Percentiles rank a stretch among this genome's conserved stretches.
These are phyloP conservation scores for Blastobasis lacticolella DNA, from an alignment of 2,888 invertebrate species.

Conservation along the genomic window DNA sequence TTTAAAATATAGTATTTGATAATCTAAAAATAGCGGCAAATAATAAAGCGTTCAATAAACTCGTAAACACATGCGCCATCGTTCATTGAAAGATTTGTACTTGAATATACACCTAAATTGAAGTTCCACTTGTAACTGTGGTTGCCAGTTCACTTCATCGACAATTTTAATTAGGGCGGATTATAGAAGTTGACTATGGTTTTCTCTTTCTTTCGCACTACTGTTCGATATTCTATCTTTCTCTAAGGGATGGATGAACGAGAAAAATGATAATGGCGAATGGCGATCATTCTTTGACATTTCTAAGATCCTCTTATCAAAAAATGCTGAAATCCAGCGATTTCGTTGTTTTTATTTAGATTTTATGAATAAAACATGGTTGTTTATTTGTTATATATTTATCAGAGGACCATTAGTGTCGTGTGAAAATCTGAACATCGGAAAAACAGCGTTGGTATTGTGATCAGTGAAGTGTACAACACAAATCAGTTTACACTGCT, in stretches of 20 bases:
- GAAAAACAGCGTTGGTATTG: slow-evolving; percentile 11
- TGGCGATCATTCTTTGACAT: slow-evolving; percentile 44
- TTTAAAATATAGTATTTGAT: not conserved
- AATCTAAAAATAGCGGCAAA: slow-evolving; percentile 54
- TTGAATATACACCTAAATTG: slow-evolving; percentile 21
- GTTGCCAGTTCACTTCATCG: too few relatives aligned
- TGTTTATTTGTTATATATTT: slow-evolving; percentile 16
- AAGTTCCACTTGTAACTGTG: slow-evolving; percentile 12
- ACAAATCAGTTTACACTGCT: too few relatives aligned
- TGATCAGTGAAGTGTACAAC: not conserved
- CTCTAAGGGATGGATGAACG: slow-evolving; percentile 28
- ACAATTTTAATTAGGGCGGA: slow-evolving; percentile 26
- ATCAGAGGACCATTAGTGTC: slow-evolving; percentile 9
- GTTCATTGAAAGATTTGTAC: slow-evolving; percentile 24
- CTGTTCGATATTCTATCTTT: slow-evolving; percentile 19
- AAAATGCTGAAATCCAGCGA: slow-evolving; percentile 35
- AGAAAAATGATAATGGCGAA: slow-evolving; percentile 50
- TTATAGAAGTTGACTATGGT: slow-evolving; percentile 19
- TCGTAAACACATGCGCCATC: slow-evolving; percentile 62
- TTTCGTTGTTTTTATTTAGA: slow-evolving; percentile 25
- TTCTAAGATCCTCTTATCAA: slow-evolving; percentile 36
- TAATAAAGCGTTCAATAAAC: slow-evolving; percentile 58
- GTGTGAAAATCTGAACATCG: slow-evolving; percentile 6
- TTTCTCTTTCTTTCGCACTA: slow-evolving; percentile 25
- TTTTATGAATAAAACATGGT: slow-evolving; percentile 47